Evolutionary conservation across 2,113 vertebrate species (phyloP).

Genomic region (Cygnus atratus): DNA sequence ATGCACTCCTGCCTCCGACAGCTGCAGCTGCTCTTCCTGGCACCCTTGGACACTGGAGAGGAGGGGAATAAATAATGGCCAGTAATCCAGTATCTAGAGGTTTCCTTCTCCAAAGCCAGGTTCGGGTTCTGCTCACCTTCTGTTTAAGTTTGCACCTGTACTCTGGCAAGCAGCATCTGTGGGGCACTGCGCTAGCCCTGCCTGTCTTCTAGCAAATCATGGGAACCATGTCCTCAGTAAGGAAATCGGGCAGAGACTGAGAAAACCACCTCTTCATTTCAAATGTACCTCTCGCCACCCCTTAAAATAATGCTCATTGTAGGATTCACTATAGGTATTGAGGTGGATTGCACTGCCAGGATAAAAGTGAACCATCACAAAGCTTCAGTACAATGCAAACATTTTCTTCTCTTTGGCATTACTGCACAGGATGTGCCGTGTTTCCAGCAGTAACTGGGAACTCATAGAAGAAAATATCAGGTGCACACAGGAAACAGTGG

Average conservation of each 20-base stretch:
- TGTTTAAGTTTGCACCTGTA: neutral
- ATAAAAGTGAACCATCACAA: neutral
- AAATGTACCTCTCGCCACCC: neutral
- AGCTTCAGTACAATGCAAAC: neutral
- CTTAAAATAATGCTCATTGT: neutral
- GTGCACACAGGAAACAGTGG: neutral
- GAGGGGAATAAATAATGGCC: neutral
- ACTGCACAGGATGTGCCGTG: neutral
- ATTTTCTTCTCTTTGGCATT: neutral
- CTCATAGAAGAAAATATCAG: neutral
- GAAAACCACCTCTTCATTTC: neutral
- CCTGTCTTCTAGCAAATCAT: neutral
- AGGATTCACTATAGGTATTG: neutral
- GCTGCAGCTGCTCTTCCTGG: neutral
- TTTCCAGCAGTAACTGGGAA: slow-evolving; percentile 17
- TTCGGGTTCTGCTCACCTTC: neutral
- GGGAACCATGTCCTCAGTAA: neutral
- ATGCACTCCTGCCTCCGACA: rapidly evolving
- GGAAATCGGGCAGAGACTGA: neutral
- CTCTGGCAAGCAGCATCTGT: neutral
- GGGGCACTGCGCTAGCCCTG: neutral
- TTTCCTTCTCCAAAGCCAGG: neutral
- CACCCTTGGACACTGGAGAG: neutral
- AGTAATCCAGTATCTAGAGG: neutral
- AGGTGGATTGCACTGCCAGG: neutral